phyloP scores from a whole-genome alignment of 2,888 invertebrate genomes.

The Brachypalpus laphriformis region DNA sequence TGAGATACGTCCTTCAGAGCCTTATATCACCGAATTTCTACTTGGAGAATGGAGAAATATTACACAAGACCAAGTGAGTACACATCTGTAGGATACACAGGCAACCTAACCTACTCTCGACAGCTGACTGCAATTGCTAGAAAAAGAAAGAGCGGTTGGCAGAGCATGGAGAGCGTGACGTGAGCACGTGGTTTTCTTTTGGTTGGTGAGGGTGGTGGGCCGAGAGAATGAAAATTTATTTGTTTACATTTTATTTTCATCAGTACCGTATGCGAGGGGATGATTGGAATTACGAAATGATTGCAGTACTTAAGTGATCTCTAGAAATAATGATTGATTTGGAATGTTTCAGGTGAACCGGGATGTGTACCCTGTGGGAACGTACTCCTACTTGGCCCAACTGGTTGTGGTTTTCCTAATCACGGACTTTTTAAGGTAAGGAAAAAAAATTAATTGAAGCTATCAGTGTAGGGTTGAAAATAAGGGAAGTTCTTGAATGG shows the following conservation, averaged over 20 bases:
- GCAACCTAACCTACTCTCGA: neutral
- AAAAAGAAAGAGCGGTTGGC: neutral
- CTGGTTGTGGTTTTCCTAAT: conserved; percentile 91
- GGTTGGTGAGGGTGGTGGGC: neutral
- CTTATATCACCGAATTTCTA: conserved; percentile 91
- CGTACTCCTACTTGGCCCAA: conserved; percentile 92
- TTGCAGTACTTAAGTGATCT: neutral
- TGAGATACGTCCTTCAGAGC: conserved; percentile 94
- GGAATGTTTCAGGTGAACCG: conserved; percentile 85
- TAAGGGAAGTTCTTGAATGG: too few relatives aligned
- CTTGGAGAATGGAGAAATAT: conserved; percentile 91
- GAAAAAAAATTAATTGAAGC: neutral
- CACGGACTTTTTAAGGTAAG: conserved; percentile 88
- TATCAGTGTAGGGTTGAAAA: too few relatives aligned
- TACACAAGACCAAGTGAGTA: conserved; percentile 83
- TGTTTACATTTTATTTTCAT: conserved; percentile 53
- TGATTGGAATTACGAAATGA: neutral
- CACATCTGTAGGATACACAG: neutral
- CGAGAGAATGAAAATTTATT: conserved; percentile 18
- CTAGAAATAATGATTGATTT: neutral
- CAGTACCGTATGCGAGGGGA: neutral
- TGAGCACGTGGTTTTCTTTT: conserved; percentile 38
- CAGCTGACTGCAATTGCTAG: conserved; percentile 3
- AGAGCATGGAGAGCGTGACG: too few relatives aligned
- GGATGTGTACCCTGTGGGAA: conserved; percentile 93